These are phyloP conservation scores for Tetragonisca angustula DNA, from an alignment of 2,888 invertebrate genomes.

Conservation along the genomic window DNA sequence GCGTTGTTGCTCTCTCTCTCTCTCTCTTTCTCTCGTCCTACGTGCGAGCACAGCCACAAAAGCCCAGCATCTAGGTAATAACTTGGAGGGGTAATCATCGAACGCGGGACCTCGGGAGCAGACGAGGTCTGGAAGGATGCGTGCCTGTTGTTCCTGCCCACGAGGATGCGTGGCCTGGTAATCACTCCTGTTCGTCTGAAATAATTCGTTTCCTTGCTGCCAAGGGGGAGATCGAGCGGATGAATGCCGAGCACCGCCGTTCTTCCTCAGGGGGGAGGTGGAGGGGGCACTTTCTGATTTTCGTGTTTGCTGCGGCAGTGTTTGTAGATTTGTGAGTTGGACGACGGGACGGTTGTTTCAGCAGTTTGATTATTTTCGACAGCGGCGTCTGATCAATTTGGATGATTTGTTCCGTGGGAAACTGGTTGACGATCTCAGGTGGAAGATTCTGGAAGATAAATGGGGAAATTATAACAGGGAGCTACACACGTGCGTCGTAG, in stretches of 20 bases:
- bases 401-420: too few relatives aligned
- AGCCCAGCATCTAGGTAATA: constrained; percentile 76
- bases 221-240: background rate
- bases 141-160: constrained; percentile 36
- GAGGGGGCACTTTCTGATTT: background rate
- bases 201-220: constrained; percentile 50
- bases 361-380: background rate
- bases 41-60: constrained; percentile 66
- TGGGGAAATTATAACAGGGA: too few relatives aligned
- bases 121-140: constrained; percentile 35
- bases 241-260: constrained; percentile 20
- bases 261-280: background rate
- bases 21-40: constrained; percentile 31
- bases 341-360: too few relatives aligned
- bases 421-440: too few relatives aligned
- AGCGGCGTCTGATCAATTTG: background rate
- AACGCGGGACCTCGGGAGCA: constrained; percentile 55
- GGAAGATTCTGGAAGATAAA: too few relatives aligned
- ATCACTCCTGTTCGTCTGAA: constrained; percentile 51
- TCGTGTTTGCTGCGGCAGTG: background rate
- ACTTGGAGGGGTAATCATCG: constrained; percentile 79
- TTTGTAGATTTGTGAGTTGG: background rate
- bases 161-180: constrained; percentile 40
- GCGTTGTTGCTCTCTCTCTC: constrained; percentile 27
- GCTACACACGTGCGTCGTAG: too few relatives aligned